Conservation (phyloP, 2,113 vertebrate genomes). For the Ptyas mucosa region DNA sequence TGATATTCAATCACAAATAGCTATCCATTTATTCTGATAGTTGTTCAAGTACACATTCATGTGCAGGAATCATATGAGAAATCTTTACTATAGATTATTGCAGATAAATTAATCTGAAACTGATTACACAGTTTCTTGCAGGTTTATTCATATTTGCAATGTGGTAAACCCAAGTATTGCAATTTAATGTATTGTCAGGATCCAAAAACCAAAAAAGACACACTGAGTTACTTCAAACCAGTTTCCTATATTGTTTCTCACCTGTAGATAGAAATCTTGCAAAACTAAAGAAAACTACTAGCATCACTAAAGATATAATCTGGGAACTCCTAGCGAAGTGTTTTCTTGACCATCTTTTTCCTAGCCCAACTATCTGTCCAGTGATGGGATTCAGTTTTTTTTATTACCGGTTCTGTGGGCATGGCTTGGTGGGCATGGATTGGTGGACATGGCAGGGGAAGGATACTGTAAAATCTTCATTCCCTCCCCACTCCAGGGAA, state of each 20-base stretch:
- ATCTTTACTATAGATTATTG: background rate
- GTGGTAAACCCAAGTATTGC: background rate
- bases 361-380: background rate
- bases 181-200: too few species aligned
- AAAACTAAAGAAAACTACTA: background rate
- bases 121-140: background rate
- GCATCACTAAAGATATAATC: background rate
- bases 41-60: background rate
- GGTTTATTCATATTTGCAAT: background rate
- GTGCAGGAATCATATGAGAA: background rate
- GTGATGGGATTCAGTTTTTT: too few species aligned
- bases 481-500: too few species aligned
- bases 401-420: too few species aligned
- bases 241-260: too few species aligned
- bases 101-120: background rate
- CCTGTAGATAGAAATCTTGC: too few species aligned
- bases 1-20: background rate
- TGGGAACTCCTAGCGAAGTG: background rate
- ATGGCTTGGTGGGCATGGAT: too few species aligned
- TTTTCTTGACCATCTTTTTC: background rate
- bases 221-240: too few species aligned
- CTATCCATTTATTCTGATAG: background rate
- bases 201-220: too few species aligned
- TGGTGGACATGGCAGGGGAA: too few species aligned
- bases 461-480: too few species aligned